Base-by-base conservation (phyloP, 2,888 invertebrate genomes). In the Calliscelio sp. region DNA sequence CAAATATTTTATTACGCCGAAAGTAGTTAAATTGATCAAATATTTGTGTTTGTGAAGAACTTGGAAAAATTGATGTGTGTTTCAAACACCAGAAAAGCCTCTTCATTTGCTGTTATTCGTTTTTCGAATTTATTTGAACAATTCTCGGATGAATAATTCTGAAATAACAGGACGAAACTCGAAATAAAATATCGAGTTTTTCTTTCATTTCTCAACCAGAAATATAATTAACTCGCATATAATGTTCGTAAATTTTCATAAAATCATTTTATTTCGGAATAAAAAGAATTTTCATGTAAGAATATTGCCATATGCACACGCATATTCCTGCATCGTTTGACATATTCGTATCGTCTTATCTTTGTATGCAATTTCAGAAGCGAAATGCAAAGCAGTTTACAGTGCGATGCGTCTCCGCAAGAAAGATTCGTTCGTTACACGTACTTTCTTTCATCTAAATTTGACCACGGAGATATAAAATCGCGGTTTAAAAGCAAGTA, bases 401-500 rank as follows among this genome's bases (percentile, higher is more conserved):
- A 79, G 55, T 32, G 70, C 44, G 55, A 49, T 65, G 65, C 55
- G 16, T 65, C 61, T 78, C 24, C 32, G 35, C 41, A 73, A 66
- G 66, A 80, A 73, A 32, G 59, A 59, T 68, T 81, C 66, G 73
- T 77, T 68, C 61, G 65, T 82, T 77, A 38, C 77, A 46, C 44
- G 71, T 61, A 78, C 32, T 59, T 78, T 77, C 78, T 78, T 83
- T 83, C 78, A 79, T 83, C 79, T 83, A 79, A 80, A 75, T 80
- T 80, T 71, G 84, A 80, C 75, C 59, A 53, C 46, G 59, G 61
- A 77, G 84, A 75, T 84, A 84, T 73, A 83, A 83, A 83, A 73
- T 77, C 49, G 74, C 55, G 63, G 66, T 65, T 80, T 80, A 49
- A 77, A 80, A 77, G 80, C 80, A 75, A 80, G 84, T 75, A 65